Evolutionary conservation across 2,888 invertebrate species (phyloP), one percentile per base, ranked within the genome.

Genomic region (Strigamia transsilvanica): DNA sequence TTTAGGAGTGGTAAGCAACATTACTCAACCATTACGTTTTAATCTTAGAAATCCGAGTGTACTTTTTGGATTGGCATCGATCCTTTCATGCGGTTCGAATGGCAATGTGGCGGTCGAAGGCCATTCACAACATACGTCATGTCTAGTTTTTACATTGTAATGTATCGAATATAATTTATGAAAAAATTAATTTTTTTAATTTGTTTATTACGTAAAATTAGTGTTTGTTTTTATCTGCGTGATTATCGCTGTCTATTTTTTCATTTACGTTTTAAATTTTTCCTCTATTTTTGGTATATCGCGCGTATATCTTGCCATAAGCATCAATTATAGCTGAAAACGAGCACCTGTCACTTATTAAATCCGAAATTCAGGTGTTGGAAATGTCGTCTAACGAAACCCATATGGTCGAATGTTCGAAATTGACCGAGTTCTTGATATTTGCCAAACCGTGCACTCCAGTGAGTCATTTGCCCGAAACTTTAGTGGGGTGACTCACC

Each of bases 1-100:
- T 73, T 73, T 73, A 73, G 73, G 73, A 12, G 73, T 32, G 73
- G 73, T 73, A 73, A 73, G 73, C 7, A 73, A 27, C 12, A 73
- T 13, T 27, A 32, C 13, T 27, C 12, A 32, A 73, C 13, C 32
- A 73, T 27, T n/a, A 13, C 9, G 13, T 73, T 32, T 15, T 7
- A 73, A 32, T 51, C 6, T 73, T 32, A 15, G 23, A 15, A 73
- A 73, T 7, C 5, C 13, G 13, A 32, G 73, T 32, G 10, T 27
- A 73, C 27, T 32, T 27, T 66, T 73, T 18, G 38, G 38, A 32
- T 32, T n/a, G 73, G 27, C 73, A 27, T 73, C 73, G 73, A 73
- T 73, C 73, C 32, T 73, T 73, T 73, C 32, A 27, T 73, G 73
- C 73, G 73, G 15, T 73, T 32, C 27, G 27, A 12, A 32, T 27